phyloP scores from a whole-genome alignment of 2,797 vertebrate species.

The Nyctibius grandis region DNA sequence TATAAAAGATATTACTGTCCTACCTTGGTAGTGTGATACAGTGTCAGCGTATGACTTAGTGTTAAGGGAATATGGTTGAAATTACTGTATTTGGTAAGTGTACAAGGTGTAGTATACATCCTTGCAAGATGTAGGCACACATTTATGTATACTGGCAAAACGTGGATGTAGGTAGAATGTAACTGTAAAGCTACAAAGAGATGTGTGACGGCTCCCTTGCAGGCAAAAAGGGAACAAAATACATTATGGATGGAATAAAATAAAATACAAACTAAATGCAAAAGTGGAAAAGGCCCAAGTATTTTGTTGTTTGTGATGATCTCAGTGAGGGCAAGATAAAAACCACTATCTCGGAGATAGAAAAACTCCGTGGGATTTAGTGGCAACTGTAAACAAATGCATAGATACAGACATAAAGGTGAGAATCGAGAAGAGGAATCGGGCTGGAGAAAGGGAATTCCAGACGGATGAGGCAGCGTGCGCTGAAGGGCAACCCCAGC shows the following conservation, averaged over 20 bases:
- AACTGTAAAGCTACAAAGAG: background rate
- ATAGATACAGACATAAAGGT: background rate
- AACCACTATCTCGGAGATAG: rapidly evolving
- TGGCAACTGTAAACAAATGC: background rate
- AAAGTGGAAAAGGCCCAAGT: background rate
- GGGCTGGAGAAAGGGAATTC: background rate
- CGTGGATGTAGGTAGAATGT: background rate
- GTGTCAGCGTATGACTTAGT: background rate
- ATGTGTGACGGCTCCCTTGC: background rate
- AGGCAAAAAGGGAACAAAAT: background rate
- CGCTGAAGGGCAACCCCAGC: slow-evolving; percentile 40
- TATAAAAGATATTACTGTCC: background rate
- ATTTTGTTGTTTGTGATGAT: background rate
- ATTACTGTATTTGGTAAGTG: background rate
- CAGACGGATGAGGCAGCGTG: background rate
- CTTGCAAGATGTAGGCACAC: background rate
- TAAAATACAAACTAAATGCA: background rate
- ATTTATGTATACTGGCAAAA: background rate
- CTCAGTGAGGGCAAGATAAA: background rate
- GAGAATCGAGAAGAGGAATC: background rate
- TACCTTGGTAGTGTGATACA: background rate
- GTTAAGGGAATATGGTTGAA: background rate
- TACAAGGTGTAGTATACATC: background rate
- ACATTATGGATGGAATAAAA: background rate
- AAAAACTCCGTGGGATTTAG: background rate